Conservation (phyloP, 2,113 vertebrate genomes). For the Pelmatolapia mariae region DNA sequence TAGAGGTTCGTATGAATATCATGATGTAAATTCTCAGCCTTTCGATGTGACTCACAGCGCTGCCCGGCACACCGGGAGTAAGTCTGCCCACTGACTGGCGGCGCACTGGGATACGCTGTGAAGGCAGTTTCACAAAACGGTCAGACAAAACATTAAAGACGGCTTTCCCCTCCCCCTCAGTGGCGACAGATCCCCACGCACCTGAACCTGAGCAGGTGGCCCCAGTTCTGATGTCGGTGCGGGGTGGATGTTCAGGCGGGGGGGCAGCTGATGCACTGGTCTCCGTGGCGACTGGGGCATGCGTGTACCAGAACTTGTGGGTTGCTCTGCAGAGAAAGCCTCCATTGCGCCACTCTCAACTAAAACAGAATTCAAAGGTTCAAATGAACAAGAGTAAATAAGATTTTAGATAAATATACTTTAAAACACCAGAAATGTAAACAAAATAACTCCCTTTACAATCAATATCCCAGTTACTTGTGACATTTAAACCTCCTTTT, state of each 20-base stretch:
- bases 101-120: constrained; percentile 71
- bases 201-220: constrained; percentile 82
- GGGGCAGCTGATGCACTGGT: constrained; percentile 81
- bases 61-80: constrained; percentile 78
- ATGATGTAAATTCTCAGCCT: not conserved
- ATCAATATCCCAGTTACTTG: rapidly evolving
- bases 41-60: constrained; percentile 74
- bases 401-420: not conserved
- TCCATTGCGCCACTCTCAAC: constrained; percentile 79
- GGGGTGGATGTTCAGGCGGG: constrained; percentile 83
- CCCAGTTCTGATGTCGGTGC: constrained; percentile 85
- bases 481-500: not conserved
- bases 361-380: constrained; percentile 27
- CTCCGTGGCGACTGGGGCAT: constrained; percentile 86
- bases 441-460: not conserved
- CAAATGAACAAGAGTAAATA: not conserved
- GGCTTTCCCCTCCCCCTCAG: not conserved
- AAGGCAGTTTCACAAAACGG: not conserved
- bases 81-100: constrained; percentile 83
- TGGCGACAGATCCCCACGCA: not conserved
- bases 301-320: constrained; percentile 80
- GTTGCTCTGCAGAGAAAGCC: constrained; percentile 80
- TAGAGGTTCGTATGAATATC: rapidly evolving
- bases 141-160: not conserved
- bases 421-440: rapidly evolving